Percentiles rank a stretch among this genome's conserved stretches.
Conservation (phyloP, 2,888 invertebrate genomes). For the Leptinotarsa peninsularis region DNA sequence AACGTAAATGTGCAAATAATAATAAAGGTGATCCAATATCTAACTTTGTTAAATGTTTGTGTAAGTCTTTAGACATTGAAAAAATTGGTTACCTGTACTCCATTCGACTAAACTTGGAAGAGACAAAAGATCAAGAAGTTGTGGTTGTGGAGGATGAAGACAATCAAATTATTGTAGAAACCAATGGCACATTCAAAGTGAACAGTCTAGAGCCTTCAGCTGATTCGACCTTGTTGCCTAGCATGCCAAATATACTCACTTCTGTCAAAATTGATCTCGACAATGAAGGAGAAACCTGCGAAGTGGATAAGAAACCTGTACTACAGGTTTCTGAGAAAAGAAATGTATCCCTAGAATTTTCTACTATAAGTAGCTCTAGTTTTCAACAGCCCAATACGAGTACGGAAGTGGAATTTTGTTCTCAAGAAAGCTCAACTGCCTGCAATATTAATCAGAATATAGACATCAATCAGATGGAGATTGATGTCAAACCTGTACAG, state of each 20-base stretch:
- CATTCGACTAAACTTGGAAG: background rate
- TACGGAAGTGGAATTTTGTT: constrained; percentile 45
- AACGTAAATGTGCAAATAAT: background rate
- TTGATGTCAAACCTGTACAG: constrained; percentile 10
- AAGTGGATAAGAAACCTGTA: constrained; percentile 4
- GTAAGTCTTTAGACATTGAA: constrained; percentile 32
- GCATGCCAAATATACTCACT: constrained; percentile 61
- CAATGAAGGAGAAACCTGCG: constrained; percentile 16
- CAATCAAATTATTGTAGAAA: background rate
- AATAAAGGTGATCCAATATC: constrained; percentile 37
- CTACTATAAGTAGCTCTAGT: constrained; percentile 45
- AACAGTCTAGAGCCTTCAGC: background rate
- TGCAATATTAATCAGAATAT: background rate
- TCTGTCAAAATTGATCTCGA: constrained; percentile 49
- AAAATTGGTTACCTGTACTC: constrained; percentile 35
- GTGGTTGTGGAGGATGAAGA: background rate
- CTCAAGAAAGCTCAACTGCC: constrained; percentile 17
- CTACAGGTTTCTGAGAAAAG: background rate
- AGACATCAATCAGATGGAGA: background rate
- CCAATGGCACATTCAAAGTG: too few relatives aligned
- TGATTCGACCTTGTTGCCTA: constrained; percentile 56
- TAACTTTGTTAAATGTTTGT: constrained; percentile 41
- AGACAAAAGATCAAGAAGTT: background rate
- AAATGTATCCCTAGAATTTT: constrained; percentile 40
- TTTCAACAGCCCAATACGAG: constrained; percentile 44